Evolutionary conservation across 1,140 invertebrate species (phyloP), one percentile per base, ranked within the genome.

Genomic region (Drosophila lini): DNA sequence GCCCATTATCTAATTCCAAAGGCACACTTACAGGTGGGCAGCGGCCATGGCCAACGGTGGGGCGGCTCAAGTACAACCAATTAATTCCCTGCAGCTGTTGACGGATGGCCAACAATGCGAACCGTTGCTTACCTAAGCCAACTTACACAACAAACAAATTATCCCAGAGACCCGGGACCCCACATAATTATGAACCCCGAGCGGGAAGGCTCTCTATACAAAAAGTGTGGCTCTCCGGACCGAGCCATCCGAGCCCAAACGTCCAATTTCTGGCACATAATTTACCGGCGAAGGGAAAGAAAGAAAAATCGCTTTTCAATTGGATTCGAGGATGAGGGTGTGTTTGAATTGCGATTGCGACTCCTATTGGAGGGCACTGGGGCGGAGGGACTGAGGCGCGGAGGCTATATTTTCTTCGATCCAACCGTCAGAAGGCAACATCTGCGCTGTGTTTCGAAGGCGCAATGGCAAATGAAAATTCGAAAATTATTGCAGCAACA

Each of bases 401-500:
- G 50, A 15, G 28, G 34, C 68, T 58, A 22, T 71, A 70, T 65
- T 58, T 64, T 61, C 60, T 75, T 69, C 42, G 65, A 40, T 47
- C 52, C 68, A 36, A 53, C 34, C 41, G 48, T 48, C 61, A 13
- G 45, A 32, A 47, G 62, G 78, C 81, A 85, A 81, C 81, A 85
- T 85, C 81, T 85, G 81, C 42, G 81, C 71, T 81, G 60, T 81
- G 81, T 80, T 84, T 84, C 61, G 58, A 44, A 65, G 74, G 73
- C 74, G 81, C 63, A 73, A 58, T 63, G 63, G 61, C 79, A 85
- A 85, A 78, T 81, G 82, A 85, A 85, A 85, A 89, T 89, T 89
- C 61, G 84, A 89, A 89, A 89, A 89, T 89, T 89, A 89, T 89
- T 89, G 80, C 84, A 84, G 79, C 61, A 82, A 73, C 83, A 79